These are phyloP conservation scores for Silurus lanzhouensis DNA, from an alignment of 2,797 vertebrate species.

Conservation along the genomic window DNA sequence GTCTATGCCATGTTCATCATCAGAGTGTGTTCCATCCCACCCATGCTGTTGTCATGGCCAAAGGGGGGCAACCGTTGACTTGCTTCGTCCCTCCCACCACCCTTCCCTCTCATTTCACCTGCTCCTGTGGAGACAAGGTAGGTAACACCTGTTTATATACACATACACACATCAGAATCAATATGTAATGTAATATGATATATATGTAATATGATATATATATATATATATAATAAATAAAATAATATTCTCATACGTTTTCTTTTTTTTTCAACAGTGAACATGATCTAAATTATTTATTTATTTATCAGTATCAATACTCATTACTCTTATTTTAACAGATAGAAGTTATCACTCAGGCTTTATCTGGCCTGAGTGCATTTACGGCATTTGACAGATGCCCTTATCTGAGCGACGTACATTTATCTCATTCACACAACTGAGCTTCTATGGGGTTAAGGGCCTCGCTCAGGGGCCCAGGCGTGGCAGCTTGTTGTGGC, in stretches of 20 bases:
- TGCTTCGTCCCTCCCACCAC: conserved; percentile 63
- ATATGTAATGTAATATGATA: too few relatives aligned
- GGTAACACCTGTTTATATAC: conserved; percentile 64
- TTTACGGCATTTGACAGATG: too few relatives aligned
- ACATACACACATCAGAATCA: background rate
- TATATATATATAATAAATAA: too few relatives aligned
- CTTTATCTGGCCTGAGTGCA: background rate
- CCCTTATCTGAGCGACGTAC: too few relatives aligned
- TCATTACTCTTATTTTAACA: background rate
- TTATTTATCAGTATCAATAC: background rate
- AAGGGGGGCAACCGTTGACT: conserved; percentile 70
- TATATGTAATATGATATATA: too few relatives aligned
- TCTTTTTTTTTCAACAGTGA: too few relatives aligned
- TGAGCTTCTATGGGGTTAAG: too few relatives aligned
- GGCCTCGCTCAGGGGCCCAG: too few relatives aligned
- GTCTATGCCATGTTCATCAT: conserved; percentile 51
- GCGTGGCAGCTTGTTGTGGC: too few relatives aligned
- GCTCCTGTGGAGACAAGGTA: conserved; percentile 83
- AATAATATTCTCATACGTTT: too few relatives aligned
- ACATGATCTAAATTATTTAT: too few relatives aligned
- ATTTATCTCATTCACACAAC: too few relatives aligned
- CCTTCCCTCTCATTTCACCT: conserved; percentile 81
- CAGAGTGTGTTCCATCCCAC: conserved; percentile 61
- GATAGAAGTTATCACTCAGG: background rate
- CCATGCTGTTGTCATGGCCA: conserved; percentile 77